These are phyloP conservation scores for Nibea albiflora DNA, from an alignment of 2,113 vertebrate genomes.

Conservation along the genomic window DNA sequence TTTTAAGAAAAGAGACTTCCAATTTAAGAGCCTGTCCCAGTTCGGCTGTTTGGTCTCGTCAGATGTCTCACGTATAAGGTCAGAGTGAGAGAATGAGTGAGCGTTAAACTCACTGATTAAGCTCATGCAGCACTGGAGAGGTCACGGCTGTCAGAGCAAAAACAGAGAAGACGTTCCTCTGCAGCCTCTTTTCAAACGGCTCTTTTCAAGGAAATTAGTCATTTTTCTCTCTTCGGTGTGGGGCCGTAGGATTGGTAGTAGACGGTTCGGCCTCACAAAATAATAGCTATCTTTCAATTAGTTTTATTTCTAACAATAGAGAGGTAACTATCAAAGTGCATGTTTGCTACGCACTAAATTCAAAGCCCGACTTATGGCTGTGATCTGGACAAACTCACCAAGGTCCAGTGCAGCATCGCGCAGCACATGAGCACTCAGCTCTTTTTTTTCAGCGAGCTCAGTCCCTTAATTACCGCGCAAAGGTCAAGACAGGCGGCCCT, in stretches of 20 bases:
- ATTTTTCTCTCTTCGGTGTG: neutral
- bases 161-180: slow-evolving; percentile 32
- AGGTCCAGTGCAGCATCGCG: neutral
- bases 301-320: neutral
- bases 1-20: neutral
- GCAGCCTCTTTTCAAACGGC: slow-evolving; percentile 32
- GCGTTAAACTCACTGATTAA: slow-evolving; percentile 59
- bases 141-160: slow-evolving; percentile 57
- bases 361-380: neutral
- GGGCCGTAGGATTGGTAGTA: fast-evolving
- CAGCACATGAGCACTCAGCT: slow-evolving; percentile 52
- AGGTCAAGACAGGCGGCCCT: slow-evolving; percentile 62
- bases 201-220: slow-evolving; percentile 2
- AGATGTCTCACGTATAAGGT: slow-evolving; percentile 43
- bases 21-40: slow-evolving; percentile 17
- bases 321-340: neutral
- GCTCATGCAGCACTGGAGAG: slow-evolving; percentile 42
- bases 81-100: slow-evolving; percentile 38
- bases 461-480: slow-evolving; percentile 60
- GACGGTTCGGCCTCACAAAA: neutral
- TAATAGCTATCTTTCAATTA: neutral
- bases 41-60: slow-evolving; percentile 37
- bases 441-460: slow-evolving; percentile 19
- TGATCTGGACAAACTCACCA: neutral
- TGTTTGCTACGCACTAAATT: neutral